phyloP scores from a whole-genome alignment of 1,140 invertebrate species.

The Drosophila jambulina region DNA sequence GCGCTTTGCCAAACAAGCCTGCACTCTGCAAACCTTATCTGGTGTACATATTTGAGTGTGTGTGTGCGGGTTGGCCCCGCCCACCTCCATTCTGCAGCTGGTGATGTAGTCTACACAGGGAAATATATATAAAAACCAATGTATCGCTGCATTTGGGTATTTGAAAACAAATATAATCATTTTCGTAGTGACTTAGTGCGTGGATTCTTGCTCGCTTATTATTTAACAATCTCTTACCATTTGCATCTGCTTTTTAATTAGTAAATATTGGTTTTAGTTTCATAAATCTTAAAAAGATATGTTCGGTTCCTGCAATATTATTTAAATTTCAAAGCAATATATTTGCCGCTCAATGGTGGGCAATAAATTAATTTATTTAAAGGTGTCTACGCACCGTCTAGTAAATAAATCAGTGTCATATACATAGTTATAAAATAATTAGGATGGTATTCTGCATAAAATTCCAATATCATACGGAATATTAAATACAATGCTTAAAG shows the following conservation, averaged over 20 bases:
- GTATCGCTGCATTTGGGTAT: no score
- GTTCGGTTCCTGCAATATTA: background rate
- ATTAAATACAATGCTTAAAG: background rate
- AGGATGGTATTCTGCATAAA: background rate
- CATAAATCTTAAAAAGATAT: background rate
- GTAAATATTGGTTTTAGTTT: background rate
- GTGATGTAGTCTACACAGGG: conserved; percentile 38
- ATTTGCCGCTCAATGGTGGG: background rate
- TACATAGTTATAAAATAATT: background rate
- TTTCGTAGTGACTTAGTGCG: background rate
- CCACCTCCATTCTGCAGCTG: conserved; percentile 42
- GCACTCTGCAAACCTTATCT: conserved; percentile 52
- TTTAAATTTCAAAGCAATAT: background rate
- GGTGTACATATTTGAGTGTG: background rate
- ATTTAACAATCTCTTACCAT: no score
- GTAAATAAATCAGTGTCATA: background rate
- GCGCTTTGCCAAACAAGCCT: conserved; percentile 80
- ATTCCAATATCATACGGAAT: background rate
- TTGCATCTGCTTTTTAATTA: background rate
- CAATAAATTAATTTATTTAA: background rate
- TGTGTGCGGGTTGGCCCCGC: conserved; percentile 27
- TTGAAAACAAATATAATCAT: background rate
- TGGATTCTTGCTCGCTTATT: background rate
- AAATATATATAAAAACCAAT: background rate
- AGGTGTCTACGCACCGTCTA: background rate